These are phyloP conservation scores for Polyploca ridens DNA, from an alignment of 2,888 invertebrate species.

Conservation along the genomic window DNA sequence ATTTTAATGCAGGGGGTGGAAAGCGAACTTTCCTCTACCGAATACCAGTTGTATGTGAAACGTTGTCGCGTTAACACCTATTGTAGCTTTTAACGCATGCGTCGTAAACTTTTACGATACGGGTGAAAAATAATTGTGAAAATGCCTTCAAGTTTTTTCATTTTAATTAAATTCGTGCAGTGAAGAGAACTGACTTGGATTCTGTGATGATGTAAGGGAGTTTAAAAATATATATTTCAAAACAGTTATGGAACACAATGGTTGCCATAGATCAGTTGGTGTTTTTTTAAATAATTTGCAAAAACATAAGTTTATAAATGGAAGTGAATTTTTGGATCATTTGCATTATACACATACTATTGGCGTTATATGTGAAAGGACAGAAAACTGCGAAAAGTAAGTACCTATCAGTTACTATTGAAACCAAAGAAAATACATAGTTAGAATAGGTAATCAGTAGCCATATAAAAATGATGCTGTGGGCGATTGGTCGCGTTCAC, in stretches of 20 bases:
- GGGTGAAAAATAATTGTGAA: not conserved
- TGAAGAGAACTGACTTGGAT: slow-evolving; percentile 23
- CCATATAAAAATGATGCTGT: no score
- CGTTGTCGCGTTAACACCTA: slow-evolving; percentile 47
- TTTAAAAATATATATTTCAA: slow-evolving; percentile 23
- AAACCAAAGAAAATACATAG: no score
- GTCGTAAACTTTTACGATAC: slow-evolving; percentile 58
- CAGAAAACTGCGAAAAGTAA: slow-evolving; percentile 64
- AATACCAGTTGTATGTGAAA: slow-evolving; percentile 53
- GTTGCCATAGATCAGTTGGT: slow-evolving; percentile 40
- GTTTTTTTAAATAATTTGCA: slow-evolving; percentile 59
- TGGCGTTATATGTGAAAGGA: slow-evolving; percentile 55
- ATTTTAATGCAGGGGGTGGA: slow-evolving; percentile 40
- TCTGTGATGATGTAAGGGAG: slow-evolving; percentile 17
- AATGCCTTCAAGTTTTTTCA: slow-evolving; percentile 4
- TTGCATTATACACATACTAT: slow-evolving; percentile 58
- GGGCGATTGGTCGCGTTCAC: no score
- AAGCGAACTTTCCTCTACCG: slow-evolving; percentile 59
- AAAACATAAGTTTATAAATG: slow-evolving; percentile 70
- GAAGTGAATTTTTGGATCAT: slow-evolving; percentile 76
- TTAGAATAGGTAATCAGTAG: no score
- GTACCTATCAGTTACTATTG: slow-evolving; percentile 38
- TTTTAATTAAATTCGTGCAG: slow-evolving; percentile 15
- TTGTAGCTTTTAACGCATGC: slow-evolving; percentile 20
- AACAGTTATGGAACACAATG: slow-evolving; percentile 77